These are phyloP conservation scores for Ditylenchus weischeri DNA, from an alignment of 2,888 invertebrate genomes.

Conservation along the genomic window DNA sequence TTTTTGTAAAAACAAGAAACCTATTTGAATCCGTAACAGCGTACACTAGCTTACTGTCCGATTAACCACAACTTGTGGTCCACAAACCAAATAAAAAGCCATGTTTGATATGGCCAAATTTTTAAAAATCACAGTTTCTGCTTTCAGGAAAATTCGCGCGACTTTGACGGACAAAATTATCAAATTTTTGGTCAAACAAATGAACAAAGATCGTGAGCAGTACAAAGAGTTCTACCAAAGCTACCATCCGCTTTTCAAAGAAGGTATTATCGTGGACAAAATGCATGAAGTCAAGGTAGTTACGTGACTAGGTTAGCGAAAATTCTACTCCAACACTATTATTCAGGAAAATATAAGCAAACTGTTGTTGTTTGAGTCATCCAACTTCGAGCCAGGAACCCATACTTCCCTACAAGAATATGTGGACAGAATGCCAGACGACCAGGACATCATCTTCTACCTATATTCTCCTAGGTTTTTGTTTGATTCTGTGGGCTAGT, in stretches of 20 bases:
- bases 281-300: conserved; percentile 76
- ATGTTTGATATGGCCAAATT: conserved; percentile 26
- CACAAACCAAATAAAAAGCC: too few species aligned
- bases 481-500: too few species aligned
- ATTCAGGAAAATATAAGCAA: conserved; percentile 77
- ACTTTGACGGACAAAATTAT: conserved; percentile 80
- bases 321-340: background rate
- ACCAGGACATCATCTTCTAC: conserved; percentile 83
- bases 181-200: conserved; percentile 79
- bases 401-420: conserved; percentile 75
- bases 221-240: conserved; percentile 84
- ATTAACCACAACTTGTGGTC: too few species aligned
- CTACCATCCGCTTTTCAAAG: conserved; percentile 82
- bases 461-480: conserved; percentile 73
- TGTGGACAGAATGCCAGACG: conserved; percentile 72
- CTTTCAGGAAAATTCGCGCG: conserved; percentile 69
- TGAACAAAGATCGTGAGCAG: conserved; percentile 76
- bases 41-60: too few species aligned
- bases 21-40: too few species aligned
- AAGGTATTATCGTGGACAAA: conserved; percentile 83
- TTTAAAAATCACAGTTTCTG: conserved; percentile 60
- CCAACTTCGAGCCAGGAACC: conserved; percentile 63
- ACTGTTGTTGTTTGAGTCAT: conserved; percentile 85
- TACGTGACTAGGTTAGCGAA: background rate
- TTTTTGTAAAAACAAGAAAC: too few species aligned